Evolutionary conservation across 1,140 invertebrate species (phyloP).

Genomic region (Diprion similis): DNA sequence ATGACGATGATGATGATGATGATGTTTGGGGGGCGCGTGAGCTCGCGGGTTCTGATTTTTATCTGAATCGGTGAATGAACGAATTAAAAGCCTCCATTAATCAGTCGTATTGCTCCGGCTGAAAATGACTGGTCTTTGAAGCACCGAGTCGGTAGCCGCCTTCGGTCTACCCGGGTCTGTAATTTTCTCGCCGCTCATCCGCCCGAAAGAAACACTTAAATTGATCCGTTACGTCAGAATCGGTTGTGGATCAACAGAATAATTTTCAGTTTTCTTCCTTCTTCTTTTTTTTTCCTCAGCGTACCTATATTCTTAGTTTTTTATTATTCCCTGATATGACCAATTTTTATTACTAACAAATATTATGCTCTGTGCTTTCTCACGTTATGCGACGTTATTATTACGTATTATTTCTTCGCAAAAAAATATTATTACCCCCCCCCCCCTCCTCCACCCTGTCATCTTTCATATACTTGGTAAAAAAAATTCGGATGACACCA

Average conservation of each 20-base stretch:
- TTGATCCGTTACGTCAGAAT: conserved; percentile 7
- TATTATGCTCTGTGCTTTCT: too few relatives aligned
- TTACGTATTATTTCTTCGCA: too few relatives aligned
- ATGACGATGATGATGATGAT: too few relatives aligned
- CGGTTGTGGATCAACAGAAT: neutral
- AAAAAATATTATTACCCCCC: too few relatives aligned
- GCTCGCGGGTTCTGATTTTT: neutral
- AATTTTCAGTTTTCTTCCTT: neutral
- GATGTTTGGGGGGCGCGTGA: too few relatives aligned
- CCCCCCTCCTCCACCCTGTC: too few relatives aligned
- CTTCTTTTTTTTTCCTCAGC: neutral
- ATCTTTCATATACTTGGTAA: too few relatives aligned
- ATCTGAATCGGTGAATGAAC: conserved; percentile 45
- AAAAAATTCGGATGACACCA: too few relatives aligned
- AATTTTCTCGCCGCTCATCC: conserved; percentile 51
- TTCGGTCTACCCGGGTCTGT: conserved; percentile 42
- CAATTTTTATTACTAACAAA: too few relatives aligned
- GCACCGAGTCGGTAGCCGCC: conserved; percentile 30
- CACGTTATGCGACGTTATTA: too few relatives aligned
- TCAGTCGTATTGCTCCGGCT: conserved; percentile 42
- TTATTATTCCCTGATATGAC: neutral
- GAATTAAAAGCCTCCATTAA: conserved; percentile 52
- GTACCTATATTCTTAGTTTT: neutral
- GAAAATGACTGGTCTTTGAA: conserved; percentile 46
- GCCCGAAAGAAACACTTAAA: conserved; percentile 8